These are phyloP conservation scores for Caranx ignobilis DNA, from an alignment of 2,113 vertebrate genomes.

Conservation along the genomic window DNA sequence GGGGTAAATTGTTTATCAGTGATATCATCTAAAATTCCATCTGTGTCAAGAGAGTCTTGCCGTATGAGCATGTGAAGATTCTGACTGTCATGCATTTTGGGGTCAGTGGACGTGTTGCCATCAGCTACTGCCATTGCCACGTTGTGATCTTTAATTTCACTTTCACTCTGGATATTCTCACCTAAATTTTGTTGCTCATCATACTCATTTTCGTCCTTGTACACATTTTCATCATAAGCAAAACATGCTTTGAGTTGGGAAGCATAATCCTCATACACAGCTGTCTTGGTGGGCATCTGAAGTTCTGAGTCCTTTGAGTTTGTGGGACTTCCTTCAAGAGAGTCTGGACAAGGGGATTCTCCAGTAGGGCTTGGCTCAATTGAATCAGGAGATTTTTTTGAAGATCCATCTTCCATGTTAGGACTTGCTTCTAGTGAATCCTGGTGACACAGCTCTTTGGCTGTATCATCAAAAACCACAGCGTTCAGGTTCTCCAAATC, in stretches of 20 bases:
- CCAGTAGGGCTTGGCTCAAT: conserved; percentile 95
- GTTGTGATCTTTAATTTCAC: conserved; percentile 84
- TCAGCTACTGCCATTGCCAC: conserved; percentile 83
- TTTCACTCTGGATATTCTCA: conserved; percentile 84
- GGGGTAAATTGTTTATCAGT: conserved; percentile 90
- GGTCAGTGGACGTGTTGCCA: conserved; percentile 87
- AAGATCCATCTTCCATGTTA: conserved; percentile 91
- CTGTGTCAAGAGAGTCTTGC: conserved; percentile 62
- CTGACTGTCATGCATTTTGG: conserved; percentile 80
- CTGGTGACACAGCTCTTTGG: conserved; percentile 83
- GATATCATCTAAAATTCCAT: conserved; percentile 68
- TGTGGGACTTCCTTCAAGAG: conserved; percentile 93
- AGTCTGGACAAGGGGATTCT: conserved; percentile 93
- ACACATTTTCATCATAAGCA: conserved; percentile 55
- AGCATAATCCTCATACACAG: conserved; percentile 76
- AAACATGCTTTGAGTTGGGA: conserved; percentile 81
- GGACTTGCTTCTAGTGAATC: conserved; percentile 95
- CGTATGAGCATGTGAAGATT: conserved; percentile 75
- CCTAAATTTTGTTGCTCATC: conserved; percentile 28
- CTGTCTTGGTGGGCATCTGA: conserved; percentile 75
- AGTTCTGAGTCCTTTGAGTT: conserved; percentile 78
- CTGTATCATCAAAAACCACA: conserved; percentile 84
- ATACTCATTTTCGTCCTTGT: conserved; percentile 36
- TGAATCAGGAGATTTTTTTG: conserved; percentile 95
- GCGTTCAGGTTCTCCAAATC: conserved; percentile 85